Evolutionary conservation across 1,140 invertebrate species (phyloP).

Genomic region (Apis florea): DNA sequence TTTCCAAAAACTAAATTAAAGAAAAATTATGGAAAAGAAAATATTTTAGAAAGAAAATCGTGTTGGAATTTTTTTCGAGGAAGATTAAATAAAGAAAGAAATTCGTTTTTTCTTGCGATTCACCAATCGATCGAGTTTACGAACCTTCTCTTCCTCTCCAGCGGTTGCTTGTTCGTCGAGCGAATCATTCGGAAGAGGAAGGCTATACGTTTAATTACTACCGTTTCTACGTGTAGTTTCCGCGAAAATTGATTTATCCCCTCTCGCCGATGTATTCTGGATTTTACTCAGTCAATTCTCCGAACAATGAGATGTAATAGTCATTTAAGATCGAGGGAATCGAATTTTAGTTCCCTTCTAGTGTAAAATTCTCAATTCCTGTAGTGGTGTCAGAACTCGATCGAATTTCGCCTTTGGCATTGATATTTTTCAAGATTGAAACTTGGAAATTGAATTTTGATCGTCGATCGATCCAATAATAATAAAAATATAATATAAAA

Average conservation of each 20-base stretch:
- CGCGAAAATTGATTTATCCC: conserved; percentile 35
- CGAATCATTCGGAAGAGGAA: not conserved
- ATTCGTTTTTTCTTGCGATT: no score
- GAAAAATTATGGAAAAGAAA: no score
- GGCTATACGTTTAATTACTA: conserved; percentile 16
- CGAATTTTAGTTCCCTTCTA: conserved; percentile 17
- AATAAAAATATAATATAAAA: not conserved
- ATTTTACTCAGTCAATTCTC: conserved; percentile 28
- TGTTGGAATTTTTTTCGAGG: not conserved
- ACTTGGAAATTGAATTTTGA: not conserved
- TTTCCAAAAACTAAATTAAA: no score
- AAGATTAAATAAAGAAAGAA: not conserved
- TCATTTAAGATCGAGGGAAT: conserved; percentile 26
- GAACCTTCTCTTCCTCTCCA: not conserved
- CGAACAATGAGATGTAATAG: conserved; percentile 35
- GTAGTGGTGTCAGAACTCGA: not conserved
- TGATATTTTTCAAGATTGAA: not conserved
- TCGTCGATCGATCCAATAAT: not conserved
- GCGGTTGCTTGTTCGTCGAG: not conserved
- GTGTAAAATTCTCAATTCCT: not conserved
- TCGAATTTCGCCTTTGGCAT: not conserved
- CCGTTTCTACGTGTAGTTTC: not conserved
- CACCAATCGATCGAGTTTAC: not conserved
- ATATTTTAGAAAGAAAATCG: not conserved
- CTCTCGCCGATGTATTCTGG: not conserved